Evolutionary conservation across 2,797 vertebrate genomes (phyloP), one percentile per base, ranked within the genome.

Genomic region (Fistularia commersonii): DNA sequence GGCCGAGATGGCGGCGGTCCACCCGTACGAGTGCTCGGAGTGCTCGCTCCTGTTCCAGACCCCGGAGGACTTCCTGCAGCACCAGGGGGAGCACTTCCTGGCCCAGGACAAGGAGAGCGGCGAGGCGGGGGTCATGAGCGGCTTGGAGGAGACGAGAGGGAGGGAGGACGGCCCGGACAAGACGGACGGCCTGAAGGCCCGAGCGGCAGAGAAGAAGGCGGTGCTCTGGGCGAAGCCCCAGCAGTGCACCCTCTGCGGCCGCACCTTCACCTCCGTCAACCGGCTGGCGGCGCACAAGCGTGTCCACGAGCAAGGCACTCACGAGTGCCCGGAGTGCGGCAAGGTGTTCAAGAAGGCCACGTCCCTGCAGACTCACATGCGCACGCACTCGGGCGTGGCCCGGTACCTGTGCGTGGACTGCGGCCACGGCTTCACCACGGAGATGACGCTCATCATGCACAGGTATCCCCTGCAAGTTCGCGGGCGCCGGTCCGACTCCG

Each of bases 21-120:
- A 95, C 58, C 93, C 93, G 0, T 97, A 97, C 0, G 94, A 96
- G 63, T 96, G 94, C 79, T 94, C 94, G 0, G 94, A 97, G 76
- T 97, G 94, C 56, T 88, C 90, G 45, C 81, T 92, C 44, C 88
- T 95, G 37, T 95, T 95, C 75, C 88, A 90, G 45, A 94, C 93
- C 0, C 94, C 94, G 0, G 94, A 97, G 64, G 94, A 95, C 66
- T 94, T 94, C 72, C 89, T 97, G 40, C 93, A 94, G 58, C 94
- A 97, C 79, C 94, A 97, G 64, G 93, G 94, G 2, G 92, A 93
- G 72, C 94, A 97, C 82, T 95, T 95, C 65, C 80, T 93, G 51
- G 89, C 84, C 7, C 91, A 92, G 49, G 93, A 95, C 69, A 95
- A 95, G 72, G 94, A 96, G 66, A 92, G 80, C 0, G 85, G 83